phyloP scores from a whole-genome alignment of 2,888 invertebrate genomes.

The Danaus chrysippus region DNA sequence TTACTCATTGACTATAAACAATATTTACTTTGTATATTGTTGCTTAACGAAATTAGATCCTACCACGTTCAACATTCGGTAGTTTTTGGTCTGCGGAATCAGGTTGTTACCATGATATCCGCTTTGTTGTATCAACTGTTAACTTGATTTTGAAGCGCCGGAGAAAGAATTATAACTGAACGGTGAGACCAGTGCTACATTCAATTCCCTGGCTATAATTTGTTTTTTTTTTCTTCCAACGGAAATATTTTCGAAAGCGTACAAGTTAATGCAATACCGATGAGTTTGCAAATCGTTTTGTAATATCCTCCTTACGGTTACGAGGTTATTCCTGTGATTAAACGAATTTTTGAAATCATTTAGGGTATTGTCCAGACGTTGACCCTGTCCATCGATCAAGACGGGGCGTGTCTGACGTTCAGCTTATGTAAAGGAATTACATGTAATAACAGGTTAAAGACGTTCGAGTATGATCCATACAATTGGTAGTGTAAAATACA shows the following conservation, averaged over 20 bases:
- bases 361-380: conserved; percentile 36
- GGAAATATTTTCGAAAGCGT: neutral
- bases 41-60: conserved; percentile 40
- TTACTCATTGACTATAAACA: conserved; percentile 17
- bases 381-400: conserved; percentile 50
- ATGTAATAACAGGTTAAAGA: conserved; percentile 47
- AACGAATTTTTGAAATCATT: conserved; percentile 36
- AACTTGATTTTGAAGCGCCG: conserved; percentile 47
- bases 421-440: conserved; percentile 45
- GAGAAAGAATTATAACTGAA: conserved; percentile 43
- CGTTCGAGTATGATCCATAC: conserved; percentile 16
- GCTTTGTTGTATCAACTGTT: conserved; percentile 46
- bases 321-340: conserved; percentile 20
- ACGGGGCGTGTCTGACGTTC: conserved; percentile 46
- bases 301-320: neutral
- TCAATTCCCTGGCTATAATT: conserved; percentile 2
- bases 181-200: conserved; percentile 17
- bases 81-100: conserved; percentile 36
- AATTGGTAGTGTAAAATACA: neutral
- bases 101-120: conserved; percentile 45
- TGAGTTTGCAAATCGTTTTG: neutral
- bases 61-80: conserved; percentile 37
- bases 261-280: neutral
- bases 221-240: conserved; percentile 1
- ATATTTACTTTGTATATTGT: conserved; percentile 30